Evolutionary conservation across 2,888 invertebrate species (phyloP).

Genomic region (Andrena chrysosceles): DNA sequence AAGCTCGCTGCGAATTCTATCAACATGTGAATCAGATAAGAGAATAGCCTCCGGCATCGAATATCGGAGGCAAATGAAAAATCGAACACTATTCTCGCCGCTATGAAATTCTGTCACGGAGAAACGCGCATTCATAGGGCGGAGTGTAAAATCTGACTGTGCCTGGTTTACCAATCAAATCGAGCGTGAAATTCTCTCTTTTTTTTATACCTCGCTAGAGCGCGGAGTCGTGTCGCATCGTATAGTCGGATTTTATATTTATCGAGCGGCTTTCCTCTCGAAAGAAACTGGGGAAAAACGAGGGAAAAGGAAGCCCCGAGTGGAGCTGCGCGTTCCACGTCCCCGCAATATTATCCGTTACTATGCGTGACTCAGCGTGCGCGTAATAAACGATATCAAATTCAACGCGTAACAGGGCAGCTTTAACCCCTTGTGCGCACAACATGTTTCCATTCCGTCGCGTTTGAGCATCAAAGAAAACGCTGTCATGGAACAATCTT

Average conservation of each 20-base stretch:
- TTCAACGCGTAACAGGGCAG: slow-evolving; percentile 3
- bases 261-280: neutral
- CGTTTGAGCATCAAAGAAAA: neutral
- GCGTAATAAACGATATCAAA: slow-evolving; percentile 38
- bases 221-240: neutral
- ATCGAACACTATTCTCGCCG: slow-evolving; percentile 10
- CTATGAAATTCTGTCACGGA: neutral
- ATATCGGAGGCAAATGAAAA: neutral
- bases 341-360: slow-evolving; percentile 26
- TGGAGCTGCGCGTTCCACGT: neutral
- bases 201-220: neutral
- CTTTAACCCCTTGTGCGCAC: neutral
- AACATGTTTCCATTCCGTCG: slow-evolving; percentile 28
- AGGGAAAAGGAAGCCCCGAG: neutral
- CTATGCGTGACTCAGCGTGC: slow-evolving; percentile 29
- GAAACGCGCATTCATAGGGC: neutral
- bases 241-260: slow-evolving; percentile 11
- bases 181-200: neutral
- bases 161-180: slow-evolving; percentile 14
- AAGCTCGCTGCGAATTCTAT: neutral
- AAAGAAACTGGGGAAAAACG: neutral
- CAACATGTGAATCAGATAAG: neutral
- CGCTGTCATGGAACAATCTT: neutral
- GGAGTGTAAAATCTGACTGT: slow-evolving; percentile 9
- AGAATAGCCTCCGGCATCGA: neutral